Evolutionary conservation across 2,113 vertebrate genomes (phyloP), one percentile per base, ranked within the genome.

Genomic region (Dasyprocta punctata): DNA sequence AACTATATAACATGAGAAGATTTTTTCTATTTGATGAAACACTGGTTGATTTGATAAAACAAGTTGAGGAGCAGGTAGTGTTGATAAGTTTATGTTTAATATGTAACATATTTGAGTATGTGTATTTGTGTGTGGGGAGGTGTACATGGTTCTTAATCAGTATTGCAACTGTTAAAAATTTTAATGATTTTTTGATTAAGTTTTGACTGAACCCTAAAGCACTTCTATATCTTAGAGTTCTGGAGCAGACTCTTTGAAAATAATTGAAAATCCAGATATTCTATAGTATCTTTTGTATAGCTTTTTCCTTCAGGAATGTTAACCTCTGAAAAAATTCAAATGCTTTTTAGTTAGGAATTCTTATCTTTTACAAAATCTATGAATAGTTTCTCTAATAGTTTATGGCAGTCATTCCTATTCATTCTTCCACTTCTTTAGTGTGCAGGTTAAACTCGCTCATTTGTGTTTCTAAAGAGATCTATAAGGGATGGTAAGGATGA

Each of bases 91-190:
- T 94, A n/a, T 85, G 78, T 75, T 91, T 77, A 41, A 26, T 92
- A 58, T 92, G n/a, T 44, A 95, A 92, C 7, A 49, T 90, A 94
- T 58, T 58, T 12, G 80, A 24, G 17, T 71, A 0, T 80, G 60
- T 91, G 28, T 81, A 22, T 81, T 81, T 90, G 9, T 88, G 6
- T 83, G 65, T 69, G 36, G 36, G 14, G 11, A 36, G 33, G 14
- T 67, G 17, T 67, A 67, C n/a, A 12, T 85, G 67, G 10, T 73
- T 91, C 44, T n/a, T 95, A 81, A 88, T 65, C 93, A 81, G 78
- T 94, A 75, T 88, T 94, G 41, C 3, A 96, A 19, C 24, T 95
- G 97, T 83, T 65, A 38, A 92, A 95, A 67, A 65, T 89, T 88
- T 71, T 4, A 20, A 19, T 97, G 9, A 49, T 81, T 96, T 93